Base-by-base conservation (phyloP, 2,888 invertebrate genomes). In the Napeogenes inachia region DNA sequence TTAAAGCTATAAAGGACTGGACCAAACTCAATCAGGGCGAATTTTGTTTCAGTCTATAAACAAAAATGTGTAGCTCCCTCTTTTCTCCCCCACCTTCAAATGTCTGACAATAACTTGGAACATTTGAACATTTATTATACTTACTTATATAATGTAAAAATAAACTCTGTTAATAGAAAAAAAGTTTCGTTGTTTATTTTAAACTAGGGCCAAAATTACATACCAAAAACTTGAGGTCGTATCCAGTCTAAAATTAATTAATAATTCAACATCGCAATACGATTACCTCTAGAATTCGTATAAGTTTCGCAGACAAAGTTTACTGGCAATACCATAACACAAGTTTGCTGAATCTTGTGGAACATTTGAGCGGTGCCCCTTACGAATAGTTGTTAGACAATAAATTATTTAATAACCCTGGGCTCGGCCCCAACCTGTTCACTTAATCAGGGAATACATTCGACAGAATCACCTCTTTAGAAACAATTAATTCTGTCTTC, bases 401-500 rank as follows among this genome's bases (percentile, higher is more conserved):
- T 88, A 89, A 89, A 89, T 89, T 88, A 87, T 88, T 85, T 87
- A 85, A 87, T 88, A 87, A 85, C 86, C 88, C 84, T 78, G 75
- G 72, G 77, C 77, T 79, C 74, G 71, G 76, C 75, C 75, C 80
- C 81, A 76, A 83, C 82, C 79, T 81, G 78, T 80, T 75, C 81
- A 83, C 82, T 86, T 87, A 87, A 89, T 89, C 86, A 87, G 80
- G 74, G 79, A 79, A 82, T 81, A 85, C 82, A 82, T 85, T 78
- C 73, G 73, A 75, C 76, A 75, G 79, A 85, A 86, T 87, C 83
- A 79, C 83, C 82, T 81, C 85, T 85, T 86, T 81, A 80, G 84
- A 81, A 86, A 84, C 86, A 87, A 87, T 87, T 87, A 87, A 82
- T 87, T 79, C 74, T 68, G 73, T 76, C 80, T 75, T 77, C 75